These are phyloP conservation scores for Marronus borbonicus DNA, from an alignment of 2,888 invertebrate species.

Conservation along the genomic window DNA sequence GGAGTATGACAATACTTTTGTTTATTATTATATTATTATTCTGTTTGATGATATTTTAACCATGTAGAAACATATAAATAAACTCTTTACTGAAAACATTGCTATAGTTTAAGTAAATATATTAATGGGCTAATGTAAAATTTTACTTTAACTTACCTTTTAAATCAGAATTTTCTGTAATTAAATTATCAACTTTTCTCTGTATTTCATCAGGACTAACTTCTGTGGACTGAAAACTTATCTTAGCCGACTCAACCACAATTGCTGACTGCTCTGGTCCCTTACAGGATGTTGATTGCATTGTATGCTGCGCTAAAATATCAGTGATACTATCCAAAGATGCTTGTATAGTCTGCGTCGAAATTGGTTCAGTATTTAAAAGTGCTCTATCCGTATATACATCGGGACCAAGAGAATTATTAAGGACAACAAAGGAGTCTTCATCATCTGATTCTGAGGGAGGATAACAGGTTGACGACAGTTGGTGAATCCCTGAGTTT, in stretches of 20 bases:
- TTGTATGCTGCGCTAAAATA: conserved; percentile 20
- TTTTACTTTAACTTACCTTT: not conserved
- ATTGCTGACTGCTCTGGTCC: conserved; percentile 35
- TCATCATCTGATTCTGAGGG: conserved; percentile 62
- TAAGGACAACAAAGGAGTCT: conserved; percentile 65
- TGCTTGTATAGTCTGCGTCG: conserved; percentile 40
- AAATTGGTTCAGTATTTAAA: conserved; percentile 49
- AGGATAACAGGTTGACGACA: conserved; percentile 56
- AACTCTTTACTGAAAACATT: too few relatives aligned
- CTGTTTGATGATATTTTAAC: too few relatives aligned
- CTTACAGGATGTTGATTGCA: not conserved
- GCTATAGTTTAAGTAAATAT: too few relatives aligned
- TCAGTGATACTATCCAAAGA: conserved; percentile 45
- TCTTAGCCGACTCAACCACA: conserved; percentile 10
- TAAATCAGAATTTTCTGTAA: conserved; percentile 61
- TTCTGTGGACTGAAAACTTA: conserved; percentile 31
- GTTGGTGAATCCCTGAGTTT: conserved; percentile 54
- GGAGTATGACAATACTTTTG: too few relatives aligned
- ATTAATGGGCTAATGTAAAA: not conserved
- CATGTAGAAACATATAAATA: too few relatives aligned
- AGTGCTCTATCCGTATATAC: conserved; percentile 29
- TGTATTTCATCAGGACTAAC: conserved; percentile 62
- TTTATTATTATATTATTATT: too few relatives aligned
- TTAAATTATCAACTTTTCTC: conserved; percentile 61
- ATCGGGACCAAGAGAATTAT: conserved; percentile 48